These are phyloP conservation scores for Drosophila glabriapex DNA, from an alignment of 2,888 invertebrate genomes.

Conservation along the genomic window DNA sequence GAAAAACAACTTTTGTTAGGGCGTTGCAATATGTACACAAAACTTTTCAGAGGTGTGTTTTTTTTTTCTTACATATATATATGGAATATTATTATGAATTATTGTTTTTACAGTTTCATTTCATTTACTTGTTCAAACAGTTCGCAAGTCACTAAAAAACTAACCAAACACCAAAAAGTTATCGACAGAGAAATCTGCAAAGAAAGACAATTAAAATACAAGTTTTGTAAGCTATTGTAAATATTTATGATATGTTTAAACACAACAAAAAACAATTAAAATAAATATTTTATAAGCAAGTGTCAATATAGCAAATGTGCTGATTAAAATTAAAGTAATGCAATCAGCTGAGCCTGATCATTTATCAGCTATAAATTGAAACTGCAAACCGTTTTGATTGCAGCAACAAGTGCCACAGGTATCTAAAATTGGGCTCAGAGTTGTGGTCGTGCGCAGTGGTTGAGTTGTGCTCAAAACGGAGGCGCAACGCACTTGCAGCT, in stretches of 20 bases:
- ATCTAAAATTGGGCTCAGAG: not conserved
- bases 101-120: not conserved
- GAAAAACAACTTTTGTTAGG: not conserved
- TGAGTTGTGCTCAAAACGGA: not conserved
- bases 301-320: not conserved
- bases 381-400: not conserved
- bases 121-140: not conserved
- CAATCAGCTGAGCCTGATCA: not conserved
- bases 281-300: not conserved
- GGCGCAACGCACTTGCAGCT: conserved; percentile 10
- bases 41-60: not conserved
- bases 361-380: not conserved
- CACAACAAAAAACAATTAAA: not conserved
- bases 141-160: not conserved
- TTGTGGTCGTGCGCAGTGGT: not conserved
- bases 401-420: not conserved
- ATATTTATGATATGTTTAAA: not conserved
- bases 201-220: not conserved
- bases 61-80: not conserved
- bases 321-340: not conserved
- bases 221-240: not conserved
- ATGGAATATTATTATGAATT: not conserved
- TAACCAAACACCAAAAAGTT: not conserved
- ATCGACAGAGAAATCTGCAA: not conserved
- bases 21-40: not conserved